Evolutionary conservation across 2,113 vertebrate genomes (phyloP), one percentile per base, ranked within the genome.

Genomic region (Chlorodrepanis virens): DNA sequence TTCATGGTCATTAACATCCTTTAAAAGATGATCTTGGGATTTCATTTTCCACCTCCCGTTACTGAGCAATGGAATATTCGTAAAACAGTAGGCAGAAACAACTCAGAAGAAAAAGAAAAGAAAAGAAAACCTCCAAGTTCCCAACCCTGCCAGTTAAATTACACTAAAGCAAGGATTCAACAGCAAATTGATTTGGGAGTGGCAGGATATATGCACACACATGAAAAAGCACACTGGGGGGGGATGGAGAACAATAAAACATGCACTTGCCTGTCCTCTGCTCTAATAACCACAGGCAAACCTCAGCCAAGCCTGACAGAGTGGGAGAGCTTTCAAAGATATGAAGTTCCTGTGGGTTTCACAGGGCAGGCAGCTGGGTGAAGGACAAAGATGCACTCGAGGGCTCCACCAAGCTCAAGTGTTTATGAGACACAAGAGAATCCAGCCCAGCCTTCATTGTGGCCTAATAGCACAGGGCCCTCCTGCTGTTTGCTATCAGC

Each of bases 51-150:
- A 92, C 76, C 76, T 93, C 93, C 88, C 31, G 4, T 93, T 93
- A 92, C 78, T 96, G 92, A 92, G 92, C 95, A 97, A 92, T 35
- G 79, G 94, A 94, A 93, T 77, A 89, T 68, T 95, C 65, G 68
- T 95, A 95, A 87, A 94, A 84, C 44, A 83, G 79, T 78, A 90
- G 56, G 96, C 0, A 3, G 92, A 92, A 94, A 90, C 92, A 90
- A 87, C 42, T 33, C 40, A 14, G 68, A 69, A 90, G 59, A 45
- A 80, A 89, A 83, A 81, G 53, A 86, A 67, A 82, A 93, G 19
- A 82, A 79, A 83, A 92, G 15, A 86, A 83, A 95, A 23, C 18
- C 64, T 93, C 44, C 50, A 71, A 90, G 80, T 74, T 93, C 64
- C 44, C 60, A 37, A 28, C 49, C 42, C 79, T 68, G 88, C 60